These are phyloP conservation scores for Heliocidaris erythrogramma DNA, from an alignment of 35 echinoderm and acorn worm genomes.

Conservation along the genomic window DNA sequence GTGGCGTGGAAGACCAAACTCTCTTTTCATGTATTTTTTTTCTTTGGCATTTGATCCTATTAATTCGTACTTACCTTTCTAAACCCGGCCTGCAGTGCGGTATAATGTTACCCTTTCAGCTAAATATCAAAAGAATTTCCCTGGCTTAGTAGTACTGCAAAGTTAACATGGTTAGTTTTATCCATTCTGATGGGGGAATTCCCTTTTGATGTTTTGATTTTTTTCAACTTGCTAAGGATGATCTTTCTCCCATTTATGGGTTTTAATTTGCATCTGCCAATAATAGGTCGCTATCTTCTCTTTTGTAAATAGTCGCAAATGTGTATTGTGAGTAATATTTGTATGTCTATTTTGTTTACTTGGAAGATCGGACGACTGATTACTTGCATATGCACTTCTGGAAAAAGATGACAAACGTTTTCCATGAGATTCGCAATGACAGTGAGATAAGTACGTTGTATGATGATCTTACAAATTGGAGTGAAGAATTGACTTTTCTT, in stretches of 20 bases:
- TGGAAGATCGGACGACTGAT: no score
- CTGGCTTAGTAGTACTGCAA: neutral
- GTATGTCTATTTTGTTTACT: no score
- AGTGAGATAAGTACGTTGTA: no score
- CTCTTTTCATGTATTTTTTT: slow-evolving; percentile 5
- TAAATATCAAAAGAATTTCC: neutral
- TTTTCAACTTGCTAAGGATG: neutral
- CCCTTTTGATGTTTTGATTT: neutral
- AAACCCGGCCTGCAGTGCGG: neutral
- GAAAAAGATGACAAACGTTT: no score
- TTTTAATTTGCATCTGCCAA: no score
- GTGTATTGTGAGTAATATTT: no score
- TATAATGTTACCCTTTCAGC: neutral
- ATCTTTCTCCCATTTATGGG: neutral
- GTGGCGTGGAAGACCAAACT: neutral
- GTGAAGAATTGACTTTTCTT: no score
- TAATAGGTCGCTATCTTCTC: no score
- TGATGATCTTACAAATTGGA: no score
- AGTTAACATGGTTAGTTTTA: neutral
- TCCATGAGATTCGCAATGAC: no score
- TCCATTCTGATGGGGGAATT: neutral
- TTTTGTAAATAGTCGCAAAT: no score
- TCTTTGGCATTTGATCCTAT: neutral
- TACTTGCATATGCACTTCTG: no score
- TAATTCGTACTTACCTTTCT: neutral